Conservation (phyloP, 2,888 invertebrate genomes). For the Rambutsinella grinnellia region DNA sequence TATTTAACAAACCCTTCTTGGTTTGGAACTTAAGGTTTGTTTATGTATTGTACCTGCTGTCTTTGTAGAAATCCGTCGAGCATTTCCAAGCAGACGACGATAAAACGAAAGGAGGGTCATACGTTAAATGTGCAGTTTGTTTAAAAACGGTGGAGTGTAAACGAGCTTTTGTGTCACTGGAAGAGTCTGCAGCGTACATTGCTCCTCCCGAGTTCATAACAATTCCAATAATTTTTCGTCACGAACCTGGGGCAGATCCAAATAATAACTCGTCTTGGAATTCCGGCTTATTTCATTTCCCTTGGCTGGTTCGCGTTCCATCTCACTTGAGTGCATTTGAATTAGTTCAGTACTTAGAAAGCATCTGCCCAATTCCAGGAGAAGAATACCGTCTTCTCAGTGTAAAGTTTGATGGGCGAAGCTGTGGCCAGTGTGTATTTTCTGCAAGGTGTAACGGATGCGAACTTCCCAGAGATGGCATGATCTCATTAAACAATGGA, state of each 20-base stretch:
- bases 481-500: slow-evolving; percentile 73
- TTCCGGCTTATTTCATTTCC: slow-evolving; percentile 72
- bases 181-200: slow-evolving; percentile 5
- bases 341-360: slow-evolving; percentile 71
- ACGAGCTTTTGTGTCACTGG: slow-evolving; percentile 69
- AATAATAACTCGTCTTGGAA: slow-evolving; percentile 69
- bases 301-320: slow-evolving; percentile 73
- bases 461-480: slow-evolving; percentile 70
- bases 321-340: slow-evolving; percentile 72
- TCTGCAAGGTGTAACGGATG: slow-evolving; percentile 75
- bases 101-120: slow-evolving; percentile 63
- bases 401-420: slow-evolving; percentile 70
- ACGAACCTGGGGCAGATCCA: slow-evolving; percentile 71
- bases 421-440: slow-evolving; percentile 75
- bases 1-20: no score
- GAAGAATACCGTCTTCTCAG: slow-evolving; percentile 47
- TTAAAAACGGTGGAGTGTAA: slow-evolving; percentile 69
- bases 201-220: slow-evolving; percentile 21
- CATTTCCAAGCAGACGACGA: slow-evolving; percentile 23
- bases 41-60: slow-evolving; percentile 3
- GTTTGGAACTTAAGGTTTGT: slow-evolving; percentile 4
- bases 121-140: slow-evolving; percentile 71
- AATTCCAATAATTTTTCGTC: slow-evolving; percentile 73
- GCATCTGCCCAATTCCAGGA: slow-evolving; percentile 71
- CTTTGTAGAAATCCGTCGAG: slow-evolving; percentile 63